phyloP scores from a whole-genome alignment of 2,113 vertebrate species.

The Malurus alboscapulatus region DNA sequence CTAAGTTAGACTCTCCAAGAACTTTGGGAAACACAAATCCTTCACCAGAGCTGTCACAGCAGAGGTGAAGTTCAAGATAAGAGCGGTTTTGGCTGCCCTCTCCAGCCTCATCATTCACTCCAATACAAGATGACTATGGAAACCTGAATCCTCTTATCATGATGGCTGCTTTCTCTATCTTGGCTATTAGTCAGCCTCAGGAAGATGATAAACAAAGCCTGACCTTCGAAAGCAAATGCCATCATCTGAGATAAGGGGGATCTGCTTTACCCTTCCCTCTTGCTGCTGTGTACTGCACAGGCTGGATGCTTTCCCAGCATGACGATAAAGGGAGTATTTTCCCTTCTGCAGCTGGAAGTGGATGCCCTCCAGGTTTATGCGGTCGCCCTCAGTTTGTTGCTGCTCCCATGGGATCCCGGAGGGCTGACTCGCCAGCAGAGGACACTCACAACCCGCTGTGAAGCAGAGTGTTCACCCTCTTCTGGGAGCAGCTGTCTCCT shows the following conservation, averaged over 20 bases:
- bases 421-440: not conserved
- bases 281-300: rapidly evolving
- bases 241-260: not conserved
- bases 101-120: rapidly evolving
- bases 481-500: not conserved
- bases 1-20: not conserved
- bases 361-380: not conserved
- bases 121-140: not conserved
- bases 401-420: not conserved
- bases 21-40: not conserved
- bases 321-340: not conserved
- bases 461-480: not conserved
- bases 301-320: not conserved
- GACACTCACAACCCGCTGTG: not conserved
- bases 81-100: not conserved
- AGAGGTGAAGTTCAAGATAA: not conserved
- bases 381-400: not conserved
- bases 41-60: not conserved
- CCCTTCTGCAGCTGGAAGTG: not conserved
- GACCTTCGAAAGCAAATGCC: not conserved
- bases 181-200: not conserved
- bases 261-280: not conserved
- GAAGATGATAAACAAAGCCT: not conserved
- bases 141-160: not conserved
- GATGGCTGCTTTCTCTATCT: not conserved